Evolutionary conservation across 2,888 invertebrate genomes (phyloP).

Genomic region (Tiliacea citrago): DNA sequence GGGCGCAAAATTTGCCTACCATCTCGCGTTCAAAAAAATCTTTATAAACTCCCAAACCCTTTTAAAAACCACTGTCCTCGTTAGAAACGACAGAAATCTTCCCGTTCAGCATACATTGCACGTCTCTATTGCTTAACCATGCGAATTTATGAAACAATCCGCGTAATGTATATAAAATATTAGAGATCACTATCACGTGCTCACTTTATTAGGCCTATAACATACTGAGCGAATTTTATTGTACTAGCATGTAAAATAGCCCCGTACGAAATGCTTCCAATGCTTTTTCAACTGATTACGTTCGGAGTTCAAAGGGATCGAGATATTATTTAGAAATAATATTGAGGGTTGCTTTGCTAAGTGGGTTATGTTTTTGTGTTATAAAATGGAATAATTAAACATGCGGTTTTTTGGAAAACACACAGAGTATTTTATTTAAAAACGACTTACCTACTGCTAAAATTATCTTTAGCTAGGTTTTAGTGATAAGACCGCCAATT

Average conservation of each 20-base stretch:
- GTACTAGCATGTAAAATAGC: slow-evolving; percentile 62
- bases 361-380: slow-evolving; percentile 17
- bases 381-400: slow-evolving; percentile 2
- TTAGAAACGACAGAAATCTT: slow-evolving; percentile 34
- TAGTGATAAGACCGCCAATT: too few species aligned
- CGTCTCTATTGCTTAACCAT: slow-evolving; percentile 62
- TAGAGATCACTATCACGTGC: slow-evolving; percentile 65
- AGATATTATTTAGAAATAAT: slow-evolving; percentile 40
- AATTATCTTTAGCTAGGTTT: too few species aligned
- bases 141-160: slow-evolving; percentile 64
- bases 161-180: slow-evolving; percentile 68
- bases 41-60: slow-evolving; percentile 18
- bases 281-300: slow-evolving; percentile 57
- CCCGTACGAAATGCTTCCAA: slow-evolving; percentile 33
- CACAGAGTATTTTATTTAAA: background rate
- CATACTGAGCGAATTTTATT: slow-evolving; percentile 61
- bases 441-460: background rate
- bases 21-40: background rate
- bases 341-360: slow-evolving; percentile 23
- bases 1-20: too few species aligned
- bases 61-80: slow-evolving; percentile 30
- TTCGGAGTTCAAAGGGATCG: slow-evolving; percentile 16
- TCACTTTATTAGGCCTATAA: slow-evolving; percentile 61
- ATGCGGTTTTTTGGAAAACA: background rate
- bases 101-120: slow-evolving; percentile 60